A percentile compares a stretch with the other conserved stretches of the same genome.
Conservation (phyloP, 2,888 invertebrate species). For the Diadegma fenestrale region DNA sequence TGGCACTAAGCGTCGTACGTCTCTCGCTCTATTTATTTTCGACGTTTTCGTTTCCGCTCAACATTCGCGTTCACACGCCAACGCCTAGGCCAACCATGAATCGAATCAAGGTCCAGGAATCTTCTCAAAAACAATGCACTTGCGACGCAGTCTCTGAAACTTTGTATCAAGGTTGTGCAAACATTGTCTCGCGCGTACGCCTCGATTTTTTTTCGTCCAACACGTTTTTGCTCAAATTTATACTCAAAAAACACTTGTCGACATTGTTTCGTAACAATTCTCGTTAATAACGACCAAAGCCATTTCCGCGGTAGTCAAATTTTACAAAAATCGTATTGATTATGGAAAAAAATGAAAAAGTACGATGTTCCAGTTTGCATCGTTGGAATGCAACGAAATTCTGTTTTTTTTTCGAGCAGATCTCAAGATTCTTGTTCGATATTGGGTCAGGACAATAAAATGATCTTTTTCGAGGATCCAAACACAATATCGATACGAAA, state of each 20-base stretch:
- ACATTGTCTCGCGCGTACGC: neutral
- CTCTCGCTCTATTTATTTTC: slow-evolving; percentile 29
- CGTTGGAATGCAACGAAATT: too few species aligned
- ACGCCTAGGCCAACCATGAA: slow-evolving; percentile 38
- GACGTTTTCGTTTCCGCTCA: neutral
- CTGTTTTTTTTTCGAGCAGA: too few species aligned
- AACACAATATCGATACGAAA: too few species aligned
- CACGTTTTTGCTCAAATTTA: neutral
- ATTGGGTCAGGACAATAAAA: too few species aligned
- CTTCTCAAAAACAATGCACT: slow-evolving; percentile 9
- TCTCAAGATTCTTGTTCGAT: too few species aligned
- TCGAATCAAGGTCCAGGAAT: slow-evolving; percentile 23
- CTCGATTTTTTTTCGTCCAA: neutral
- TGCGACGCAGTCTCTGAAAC: neutral
- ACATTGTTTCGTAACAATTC: too few species aligned
- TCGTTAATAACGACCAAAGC: too few species aligned
- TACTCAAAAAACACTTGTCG: too few species aligned
- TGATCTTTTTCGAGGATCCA: too few species aligned
- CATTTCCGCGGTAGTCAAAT: too few species aligned
- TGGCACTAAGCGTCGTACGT: slow-evolving; percentile 37
- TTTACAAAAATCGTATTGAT: neutral
- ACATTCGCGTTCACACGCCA: slow-evolving; percentile 22
- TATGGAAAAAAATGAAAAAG: neutral
- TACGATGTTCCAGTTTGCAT: neutral
- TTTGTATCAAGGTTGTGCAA: slow-evolving; percentile 19